phyloP scores from a whole-genome alignment of 2,113 vertebrate genomes.

The Lanius ludovicianus region DNA sequence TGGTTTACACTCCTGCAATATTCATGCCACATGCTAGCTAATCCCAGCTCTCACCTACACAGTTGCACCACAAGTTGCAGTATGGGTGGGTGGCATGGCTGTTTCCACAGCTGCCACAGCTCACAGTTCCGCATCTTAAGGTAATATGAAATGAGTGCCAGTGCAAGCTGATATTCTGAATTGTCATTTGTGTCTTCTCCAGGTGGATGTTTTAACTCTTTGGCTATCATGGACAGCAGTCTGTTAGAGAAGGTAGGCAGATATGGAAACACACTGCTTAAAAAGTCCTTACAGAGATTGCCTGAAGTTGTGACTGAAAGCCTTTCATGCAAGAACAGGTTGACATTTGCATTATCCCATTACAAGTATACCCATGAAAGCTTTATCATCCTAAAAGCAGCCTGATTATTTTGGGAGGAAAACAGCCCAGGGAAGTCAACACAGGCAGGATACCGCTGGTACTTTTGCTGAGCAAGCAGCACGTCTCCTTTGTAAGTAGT shows the following conservation, averaged over 20 bases:
- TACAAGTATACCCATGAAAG: not conserved
- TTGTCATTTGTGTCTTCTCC: not conserved
- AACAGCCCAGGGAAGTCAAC: not conserved
- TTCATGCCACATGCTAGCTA: not conserved
- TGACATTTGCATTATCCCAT: not conserved
- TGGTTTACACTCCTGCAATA: not conserved
- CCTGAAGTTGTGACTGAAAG: not conserved
- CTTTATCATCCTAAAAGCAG: not conserved
- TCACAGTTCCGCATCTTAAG: not conserved
- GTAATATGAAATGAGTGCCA: not conserved
- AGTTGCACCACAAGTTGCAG: fast-evolving
- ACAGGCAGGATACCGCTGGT: not conserved
- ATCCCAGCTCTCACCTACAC: not conserved
- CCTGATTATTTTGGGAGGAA: not conserved
- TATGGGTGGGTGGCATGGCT: not conserved
- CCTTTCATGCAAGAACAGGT: not conserved
- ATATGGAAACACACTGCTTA: not conserved
- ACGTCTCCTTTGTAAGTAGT: not conserved
- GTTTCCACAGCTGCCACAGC: not conserved
- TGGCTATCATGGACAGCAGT: not conserved
- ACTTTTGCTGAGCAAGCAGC: not conserved
- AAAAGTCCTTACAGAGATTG: not conserved
- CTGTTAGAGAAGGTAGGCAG: not conserved
- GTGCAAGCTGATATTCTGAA: not conserved
- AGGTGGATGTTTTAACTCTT: not conserved